Evolutionary conservation across 37 sponge, comb jelly and placozoan genomes (phyloP), one percentile per base, ranked within the genome.

Genomic region (Ephydatia muelleri): DNA sequence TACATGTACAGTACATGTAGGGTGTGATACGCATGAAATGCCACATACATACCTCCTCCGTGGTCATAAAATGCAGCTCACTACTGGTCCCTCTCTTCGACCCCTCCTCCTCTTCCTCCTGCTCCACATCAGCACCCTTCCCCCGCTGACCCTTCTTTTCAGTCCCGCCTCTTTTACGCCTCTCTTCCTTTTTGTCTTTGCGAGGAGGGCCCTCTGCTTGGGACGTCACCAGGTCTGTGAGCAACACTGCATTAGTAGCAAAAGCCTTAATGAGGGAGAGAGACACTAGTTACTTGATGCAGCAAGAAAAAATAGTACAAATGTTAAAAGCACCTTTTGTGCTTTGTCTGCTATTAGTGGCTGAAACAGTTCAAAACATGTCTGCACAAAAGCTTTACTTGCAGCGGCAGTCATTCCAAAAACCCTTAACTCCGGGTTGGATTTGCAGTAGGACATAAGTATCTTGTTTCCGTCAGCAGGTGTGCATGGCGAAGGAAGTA

Each of bases 341-440:
- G 96, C 96, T 65, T 84, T 95, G 5, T 87, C 89, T 76, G 78
- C 37, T 65, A 95, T 76, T 22, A 82, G 23, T 28, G 85, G 75
- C 28, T 71, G n/a, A 40, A 95, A 95, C 0, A 85, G 19, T 6
- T 93, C 82, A 48, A 72, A 22, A 38, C 96, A 93, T 0, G 81
- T 80, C 37, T 77, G 81, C 5, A 95, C 28, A 29, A 93, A 90
- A 5, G 77, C 57, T 11, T 81, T 80, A 32, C 79, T 80, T 33
- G 67, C 65, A 12, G 85, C 65, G 23, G 82, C 40, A 35, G 80
- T 84, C 57, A 57, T 57, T 38, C 86, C 92, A 70, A 82, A 86
- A 23, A 88, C 31, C 19, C 14, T 38, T 0, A 95, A 39, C 0
- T 69, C 40, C 38, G 67, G 39, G 14, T 30, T 38, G 2, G 75